phyloP scores from a whole-genome alignment of 2,113 vertebrate species.

The Polypterus bichir region DNA sequence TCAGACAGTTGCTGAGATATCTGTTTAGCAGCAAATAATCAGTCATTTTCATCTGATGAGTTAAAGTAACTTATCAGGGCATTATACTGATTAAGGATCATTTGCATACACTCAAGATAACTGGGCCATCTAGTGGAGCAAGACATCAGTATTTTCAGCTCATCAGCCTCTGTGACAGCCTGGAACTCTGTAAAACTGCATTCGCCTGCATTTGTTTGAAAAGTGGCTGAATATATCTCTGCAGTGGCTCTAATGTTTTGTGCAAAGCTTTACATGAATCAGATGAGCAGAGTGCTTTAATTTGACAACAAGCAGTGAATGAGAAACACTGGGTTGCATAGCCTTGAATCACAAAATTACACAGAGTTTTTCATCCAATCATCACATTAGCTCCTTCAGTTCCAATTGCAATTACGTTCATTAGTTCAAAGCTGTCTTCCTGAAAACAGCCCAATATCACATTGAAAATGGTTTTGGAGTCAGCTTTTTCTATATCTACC shows the following conservation, averaged over 20 bases:
- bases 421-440: not conserved
- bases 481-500: not conserved
- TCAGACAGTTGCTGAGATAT: too few relatives aligned
- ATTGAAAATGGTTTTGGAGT: not conserved
- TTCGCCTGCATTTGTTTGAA: not conserved
- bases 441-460: not conserved
- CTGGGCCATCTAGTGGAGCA: not conserved
- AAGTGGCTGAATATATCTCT: not conserved
- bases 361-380: not conserved
- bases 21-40: not conserved
- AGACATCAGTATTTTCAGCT: not conserved
- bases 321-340: not conserved
- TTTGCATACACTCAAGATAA: not conserved
- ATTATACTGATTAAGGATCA: not conserved
- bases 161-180: not conserved
- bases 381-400: not conserved
- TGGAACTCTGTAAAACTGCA: not conserved
- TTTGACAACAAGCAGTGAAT: not conserved
- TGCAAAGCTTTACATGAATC: not conserved
- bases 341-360: not conserved
- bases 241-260: not conserved
- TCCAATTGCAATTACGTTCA: not conserved
- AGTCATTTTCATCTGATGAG: not conserved
- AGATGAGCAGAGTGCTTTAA: too few relatives aligned
- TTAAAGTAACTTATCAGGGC: not conserved